phyloP scores from a whole-genome alignment of 2,888 invertebrate genomes.

The Marronus borbonicus region DNA sequence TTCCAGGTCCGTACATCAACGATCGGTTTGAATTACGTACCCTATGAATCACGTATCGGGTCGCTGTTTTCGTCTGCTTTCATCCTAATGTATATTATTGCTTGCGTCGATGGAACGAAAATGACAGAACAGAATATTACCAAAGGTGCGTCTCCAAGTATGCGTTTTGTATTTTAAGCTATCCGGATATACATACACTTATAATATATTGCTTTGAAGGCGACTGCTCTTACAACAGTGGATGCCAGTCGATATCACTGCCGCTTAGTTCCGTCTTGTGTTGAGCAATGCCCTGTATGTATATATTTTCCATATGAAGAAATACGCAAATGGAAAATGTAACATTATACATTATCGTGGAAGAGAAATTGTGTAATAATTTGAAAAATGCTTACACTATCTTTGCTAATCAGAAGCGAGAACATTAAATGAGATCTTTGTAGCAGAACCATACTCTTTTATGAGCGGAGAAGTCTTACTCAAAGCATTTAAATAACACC shows the following conservation, averaged over 20 bases:
- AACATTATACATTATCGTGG: no score
- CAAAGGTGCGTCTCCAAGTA: no score
- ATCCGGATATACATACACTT: slow-evolving; percentile 13
- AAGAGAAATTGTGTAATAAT: no score
- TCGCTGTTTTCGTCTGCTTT: slow-evolving; percentile 1
- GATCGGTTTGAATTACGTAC: slow-evolving; percentile 5
- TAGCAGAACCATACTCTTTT: no score
- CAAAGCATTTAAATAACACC: no score
- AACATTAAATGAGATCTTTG: no score
- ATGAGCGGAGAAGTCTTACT: no score
- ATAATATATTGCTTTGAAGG: slow-evolving; percentile 6
- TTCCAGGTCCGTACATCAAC: slow-evolving; percentile 6
- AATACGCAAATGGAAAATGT: no score
- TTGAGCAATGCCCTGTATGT: neutral
- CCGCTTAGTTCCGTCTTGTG: slow-evolving; percentile 15
- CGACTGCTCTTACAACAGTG: neutral
- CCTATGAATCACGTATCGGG: neutral
- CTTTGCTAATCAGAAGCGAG: no score
- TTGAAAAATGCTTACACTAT: no score
- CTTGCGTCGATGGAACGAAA: neutral
- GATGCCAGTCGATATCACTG: neutral
- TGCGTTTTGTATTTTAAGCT: neutral
- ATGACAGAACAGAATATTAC: neutral
- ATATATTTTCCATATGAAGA: no score
- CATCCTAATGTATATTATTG: slow-evolving; percentile 13